Base-by-base conservation (phyloP, 2,797 vertebrate genomes). In the Brachyrhaphis roseni region DNA sequence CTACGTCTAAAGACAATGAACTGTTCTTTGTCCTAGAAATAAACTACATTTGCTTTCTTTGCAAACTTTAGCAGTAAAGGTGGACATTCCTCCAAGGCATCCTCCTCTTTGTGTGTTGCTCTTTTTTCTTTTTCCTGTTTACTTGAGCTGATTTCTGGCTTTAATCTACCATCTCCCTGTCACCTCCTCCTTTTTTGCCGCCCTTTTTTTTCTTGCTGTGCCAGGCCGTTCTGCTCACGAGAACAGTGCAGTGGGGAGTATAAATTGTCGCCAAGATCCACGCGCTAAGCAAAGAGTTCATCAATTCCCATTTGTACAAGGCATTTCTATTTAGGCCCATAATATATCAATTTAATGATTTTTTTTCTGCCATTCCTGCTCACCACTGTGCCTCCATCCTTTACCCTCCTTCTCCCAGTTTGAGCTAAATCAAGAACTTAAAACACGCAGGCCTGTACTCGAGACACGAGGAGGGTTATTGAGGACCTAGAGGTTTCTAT, bases 271-370 rank as follows among this genome's bases (percentile, higher is more conserved):
- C 84, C 87, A 87, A 76, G 87, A 92, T 92, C 91, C 88, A 93
- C 78, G 51, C 78, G 70, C 92, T 84, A 88, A 92, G 88, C 94
- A 95, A 94, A 82, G 91, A 95, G 82, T 95, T 94, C 92, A 95
- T 95, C 94, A 95, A 95, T 95, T 95, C 94, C 92, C 93, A 95
- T 96, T 94, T 94, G 92, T 83, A 92, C 84, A 81, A 94, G 92
- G 91, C 94, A 93, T 95, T 94, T 95, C 95, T 95, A 95, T 95
- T 96, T 94, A 94, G 94, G 87, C 92, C 90, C 88, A 91, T 92
- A 94, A 95, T 96, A 93, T 87, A 96, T 96, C 95, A 95, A 94
- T 94, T 91, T 95, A 95, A 95, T 95, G 92, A 94, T 92, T 94
- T 92, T 78, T 84, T 83, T 81, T 85, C 36, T 68, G 46, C 75